Conservation (phyloP, 2,113 vertebrate species). For the Terrapene triunguis region DNA sequence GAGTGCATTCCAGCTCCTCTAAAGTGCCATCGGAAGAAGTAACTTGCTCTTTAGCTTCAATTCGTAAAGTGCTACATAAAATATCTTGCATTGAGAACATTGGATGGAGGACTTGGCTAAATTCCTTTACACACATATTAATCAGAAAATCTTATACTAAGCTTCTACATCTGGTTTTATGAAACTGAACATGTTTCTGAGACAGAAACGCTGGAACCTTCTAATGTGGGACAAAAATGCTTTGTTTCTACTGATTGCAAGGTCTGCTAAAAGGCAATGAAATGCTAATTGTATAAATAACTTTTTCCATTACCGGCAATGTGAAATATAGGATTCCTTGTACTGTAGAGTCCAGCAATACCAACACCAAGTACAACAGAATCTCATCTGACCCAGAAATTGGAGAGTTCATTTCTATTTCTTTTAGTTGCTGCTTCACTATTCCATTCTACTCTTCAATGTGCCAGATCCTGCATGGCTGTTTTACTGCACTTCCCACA, state of each 20-base stretch:
- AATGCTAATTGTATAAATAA: not conserved
- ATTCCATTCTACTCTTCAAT: constrained; percentile 8
- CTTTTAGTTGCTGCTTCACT: constrained; percentile 9
- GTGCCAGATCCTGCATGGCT: constrained; percentile 9
- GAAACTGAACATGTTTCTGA: not conserved
- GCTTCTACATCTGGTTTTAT: not conserved
- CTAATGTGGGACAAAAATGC: not conserved
- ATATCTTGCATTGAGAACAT: not conserved
- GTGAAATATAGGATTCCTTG: not conserved
- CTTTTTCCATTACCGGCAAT: constrained; percentile 40
- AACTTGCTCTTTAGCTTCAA: not conserved
- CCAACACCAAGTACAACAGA: not conserved
- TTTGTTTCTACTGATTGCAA: not conserved
- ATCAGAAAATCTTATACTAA: not conserved
- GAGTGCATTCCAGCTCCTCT: not conserved
- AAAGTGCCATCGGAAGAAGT: not conserved
- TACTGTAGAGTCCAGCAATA: not conserved
- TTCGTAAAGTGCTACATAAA: not conserved
- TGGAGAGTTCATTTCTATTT: constrained; percentile 33
- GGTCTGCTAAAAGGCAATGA: constrained; percentile 9
- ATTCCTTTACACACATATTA: not conserved
- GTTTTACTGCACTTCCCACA: constrained; percentile 48
- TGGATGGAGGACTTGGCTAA: not conserved
- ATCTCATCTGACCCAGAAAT: not conserved
- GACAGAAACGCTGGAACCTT: not conserved